A percentile compares a stretch with the other conserved stretches of the same genome.
Conservation (phyloP, 2,888 invertebrate species). For the Eremobia ochroleuca region DNA sequence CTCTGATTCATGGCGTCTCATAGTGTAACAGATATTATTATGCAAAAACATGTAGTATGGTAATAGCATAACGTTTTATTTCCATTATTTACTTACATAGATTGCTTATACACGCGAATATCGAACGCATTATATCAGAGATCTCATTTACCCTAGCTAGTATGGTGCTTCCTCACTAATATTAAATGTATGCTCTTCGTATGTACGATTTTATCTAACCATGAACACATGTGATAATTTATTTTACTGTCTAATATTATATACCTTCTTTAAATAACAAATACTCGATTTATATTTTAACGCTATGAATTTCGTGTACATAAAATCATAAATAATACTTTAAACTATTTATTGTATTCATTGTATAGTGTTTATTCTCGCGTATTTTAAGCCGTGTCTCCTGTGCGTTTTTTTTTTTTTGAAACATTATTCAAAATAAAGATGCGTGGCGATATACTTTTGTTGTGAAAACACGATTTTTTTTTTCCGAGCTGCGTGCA, state of each 20-base stretch:
- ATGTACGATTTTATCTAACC: conserved; percentile 40
- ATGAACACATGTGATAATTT: conserved; percentile 60
- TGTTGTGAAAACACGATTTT: no score
- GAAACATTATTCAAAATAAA: no score
- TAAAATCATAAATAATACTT: conserved; percentile 50
- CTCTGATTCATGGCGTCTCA: conserved; percentile 20
- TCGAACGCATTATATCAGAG: conserved; percentile 30
- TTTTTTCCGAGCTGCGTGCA: no score
- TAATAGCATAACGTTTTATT: not conserved
- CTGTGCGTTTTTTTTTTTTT: no score
- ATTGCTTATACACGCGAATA: not conserved
- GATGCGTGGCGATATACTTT: no score
- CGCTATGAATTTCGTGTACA: conserved; percentile 53
- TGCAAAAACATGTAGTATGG: not conserved
- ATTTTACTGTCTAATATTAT: conserved; percentile 34
- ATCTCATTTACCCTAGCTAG: conserved; percentile 15
- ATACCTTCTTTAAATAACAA: conserved; percentile 44
- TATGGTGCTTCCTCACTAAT: conserved; percentile 37
- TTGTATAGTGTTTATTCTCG: conserved; percentile 36
- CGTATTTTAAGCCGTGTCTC: no score
- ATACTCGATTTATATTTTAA: conserved; percentile 62
- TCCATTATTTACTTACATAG: not conserved
- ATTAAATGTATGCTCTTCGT: conserved; percentile 21
- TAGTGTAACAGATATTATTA: not conserved
- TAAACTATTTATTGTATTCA: conserved; percentile 51